Base-by-base conservation (phyloP, 1,140 invertebrate genomes). In the Diorhabda elongata region DNA sequence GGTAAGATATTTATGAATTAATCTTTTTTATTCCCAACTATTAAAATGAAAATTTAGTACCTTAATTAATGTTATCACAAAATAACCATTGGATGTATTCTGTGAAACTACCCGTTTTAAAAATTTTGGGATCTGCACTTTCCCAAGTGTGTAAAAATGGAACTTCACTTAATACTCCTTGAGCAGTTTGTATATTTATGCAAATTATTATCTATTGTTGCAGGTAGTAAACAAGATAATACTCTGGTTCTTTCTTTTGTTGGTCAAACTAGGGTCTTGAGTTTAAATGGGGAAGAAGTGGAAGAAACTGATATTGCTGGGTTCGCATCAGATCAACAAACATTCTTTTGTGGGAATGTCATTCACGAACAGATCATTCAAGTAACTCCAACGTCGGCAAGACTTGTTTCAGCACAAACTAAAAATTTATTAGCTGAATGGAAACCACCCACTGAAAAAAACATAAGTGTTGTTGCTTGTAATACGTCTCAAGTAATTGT, bases 291-390 rank as follows among this genome's bases (percentile, higher is more conserved):
- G 0, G 97, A 98, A 77, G 96, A 98, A 84, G 95, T 99, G 0
- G 97, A 99, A 82, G 97, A 99, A 83, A 98, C 95, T 0, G 94
- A 98, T 78, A 92, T 96, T 69, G 81, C 88, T 57, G 95, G 94
- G 44, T 98, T 99, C 79, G 87, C 93, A 57, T 89, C 92, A 4
- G 92, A 95, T 75, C 88, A 95, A 72, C 95, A 98, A 80, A 98
- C 97, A 0, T 96, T 98, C 76, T 93, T 90, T 75, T 96, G 94
- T 69, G 92, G 92, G 0, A 98, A 98, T 84, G 94, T 98, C 3
- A 87, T 86, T 9, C 83, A 90, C 75, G 88, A 93, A 78, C 90
- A 96, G 77, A 87, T 98, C 1, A 78, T 85, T 64, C 83, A 89
- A 83, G 84, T 96, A 56, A 97, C 95, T 1, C 86, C 90, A 6